phyloP scores from a whole-genome alignment of 2,797 vertebrate species.

The Darevskia mixta region DNA sequence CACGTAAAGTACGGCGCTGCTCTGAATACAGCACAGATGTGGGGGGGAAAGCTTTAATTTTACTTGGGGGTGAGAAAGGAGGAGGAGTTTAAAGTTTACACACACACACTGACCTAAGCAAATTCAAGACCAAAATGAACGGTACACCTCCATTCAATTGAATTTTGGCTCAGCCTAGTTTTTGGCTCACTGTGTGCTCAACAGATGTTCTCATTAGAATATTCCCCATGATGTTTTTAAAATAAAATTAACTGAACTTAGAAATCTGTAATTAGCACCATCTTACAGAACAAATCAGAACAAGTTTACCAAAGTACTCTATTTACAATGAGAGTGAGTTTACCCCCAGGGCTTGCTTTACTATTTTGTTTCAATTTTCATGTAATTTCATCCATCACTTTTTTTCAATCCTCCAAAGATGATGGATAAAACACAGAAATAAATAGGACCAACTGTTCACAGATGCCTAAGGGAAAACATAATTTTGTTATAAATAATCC shows the following conservation, averaged over 20 bases:
- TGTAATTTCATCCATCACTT: slow-evolving; percentile 68
- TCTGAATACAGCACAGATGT: neutral
- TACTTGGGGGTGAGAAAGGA: neutral
- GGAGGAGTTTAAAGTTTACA: neutral
- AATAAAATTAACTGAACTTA: slow-evolving; percentile 66
- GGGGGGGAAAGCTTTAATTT: neutral
- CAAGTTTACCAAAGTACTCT: slow-evolving; percentile 60
- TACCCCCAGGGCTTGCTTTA: slow-evolving; percentile 63
- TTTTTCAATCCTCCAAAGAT: slow-evolving; percentile 69
- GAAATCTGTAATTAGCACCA: slow-evolving; percentile 67
- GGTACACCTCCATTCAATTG: neutral
- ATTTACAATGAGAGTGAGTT: slow-evolving; percentile 59
- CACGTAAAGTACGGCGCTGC: neutral
- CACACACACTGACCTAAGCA: neutral
- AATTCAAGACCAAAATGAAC: slow-evolving; percentile 1
- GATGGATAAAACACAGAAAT: slow-evolving; percentile 74
- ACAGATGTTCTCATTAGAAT: slow-evolving; percentile 51
- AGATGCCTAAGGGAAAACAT: slow-evolving; percentile 69
- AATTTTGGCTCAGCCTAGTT: neutral
- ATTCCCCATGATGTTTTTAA: slow-evolving; percentile 60
- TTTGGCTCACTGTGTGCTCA: neutral
- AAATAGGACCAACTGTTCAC: slow-evolving; percentile 71
- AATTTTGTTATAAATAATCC: slow-evolving; percentile 75
- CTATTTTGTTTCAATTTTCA: slow-evolving; percentile 74
- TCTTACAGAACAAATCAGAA: slow-evolving; percentile 60